Evolutionary conservation across 2,888 invertebrate species (phyloP), one percentile per base, ranked within the genome.

Genomic region (Thumatha senex): DNA sequence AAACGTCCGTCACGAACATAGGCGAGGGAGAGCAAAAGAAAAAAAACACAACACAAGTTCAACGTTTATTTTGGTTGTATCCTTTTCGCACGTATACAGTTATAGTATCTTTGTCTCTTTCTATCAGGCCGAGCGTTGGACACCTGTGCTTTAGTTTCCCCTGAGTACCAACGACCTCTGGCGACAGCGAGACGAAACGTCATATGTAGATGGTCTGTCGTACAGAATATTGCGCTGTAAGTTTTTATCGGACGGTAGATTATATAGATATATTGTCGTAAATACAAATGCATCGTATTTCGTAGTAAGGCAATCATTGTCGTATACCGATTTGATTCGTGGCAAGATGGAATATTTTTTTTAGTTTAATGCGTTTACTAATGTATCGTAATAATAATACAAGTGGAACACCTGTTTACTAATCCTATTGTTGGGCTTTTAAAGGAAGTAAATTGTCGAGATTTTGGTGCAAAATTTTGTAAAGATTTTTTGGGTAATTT

Each of bases 71-170:
- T 91, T 91, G 83, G 89, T 91, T 83, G 84, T 79, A 74, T 89
- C 89, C 62, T 77, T 71, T 71, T 91, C 82, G 57, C 65, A 43
- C 89, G 34, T 54, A 43, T 35, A 41, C 42, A 48, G 60, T 75
- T 76, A 61, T 54, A 13, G 34, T 82, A 78, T 68, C 45, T 49
- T 73, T 45, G 36, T 85, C 89, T 80, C 80, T 64, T 61, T 88
- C 81, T 64, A 63, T 54, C 84, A 64, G 78, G 73, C 85, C 84
- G 87, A 91, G 84, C 91, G 91, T 86, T 89, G 91, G 89, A 91
- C 91, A 91, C 91, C 91, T 91, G 91, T 91, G 91, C 91, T 90
- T 91, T 87, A 90, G 89, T 90, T 89, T 91, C 90, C 91, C 89
- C 86, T 80, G 86, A 89, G 91, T 91, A 89, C 89, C 91, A 91